Conservation (phyloP, 1,140 invertebrate genomes). For the Atopsyche davidsoni region DNA sequence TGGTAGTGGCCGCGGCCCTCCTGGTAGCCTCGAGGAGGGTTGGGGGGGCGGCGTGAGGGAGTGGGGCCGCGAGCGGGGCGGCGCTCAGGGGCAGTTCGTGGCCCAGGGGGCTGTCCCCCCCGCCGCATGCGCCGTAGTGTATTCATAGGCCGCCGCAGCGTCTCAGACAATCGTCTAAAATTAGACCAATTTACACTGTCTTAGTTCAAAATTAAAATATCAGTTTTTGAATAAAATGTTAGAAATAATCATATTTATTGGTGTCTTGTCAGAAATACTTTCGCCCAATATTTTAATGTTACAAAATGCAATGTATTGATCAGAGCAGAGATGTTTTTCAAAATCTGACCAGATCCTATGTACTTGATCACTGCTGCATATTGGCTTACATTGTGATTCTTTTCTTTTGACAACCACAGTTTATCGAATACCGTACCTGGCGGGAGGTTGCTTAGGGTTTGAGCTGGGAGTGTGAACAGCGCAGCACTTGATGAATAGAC, state of each 20-base stretch:
- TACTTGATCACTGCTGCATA: too few species aligned
- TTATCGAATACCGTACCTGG: constrained; percentile 43
- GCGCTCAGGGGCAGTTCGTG: neutral
- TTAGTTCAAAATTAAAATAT: constrained; percentile 10
- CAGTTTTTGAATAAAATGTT: constrained; percentile 2
- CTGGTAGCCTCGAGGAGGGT: constrained; percentile 22
- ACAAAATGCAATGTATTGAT: too few species aligned
- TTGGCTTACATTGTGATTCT: too few species aligned
- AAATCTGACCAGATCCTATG: too few species aligned
- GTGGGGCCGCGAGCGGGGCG: neutral
- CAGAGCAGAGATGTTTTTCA: too few species aligned
- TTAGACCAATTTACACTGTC: neutral
- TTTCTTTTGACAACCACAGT: neutral
- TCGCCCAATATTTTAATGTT: too few species aligned
- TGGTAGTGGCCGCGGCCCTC: constrained; percentile 27
- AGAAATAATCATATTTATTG: too few species aligned
- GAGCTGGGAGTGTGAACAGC: constrained; percentile 98
- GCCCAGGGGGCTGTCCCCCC: constrained; percentile 14
- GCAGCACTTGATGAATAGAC: constrained; percentile 98
- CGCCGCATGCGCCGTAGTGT: constrained; percentile 71
- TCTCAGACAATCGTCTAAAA: constrained; percentile 72
- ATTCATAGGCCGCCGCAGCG: constrained; percentile 80
- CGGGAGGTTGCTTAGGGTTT: constrained; percentile 88
- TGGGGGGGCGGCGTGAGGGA: constrained; percentile 6
- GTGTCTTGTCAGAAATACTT: too few species aligned